Conservation (phyloP, 2,113 vertebrate genomes). For the Perca flavescens region DNA sequence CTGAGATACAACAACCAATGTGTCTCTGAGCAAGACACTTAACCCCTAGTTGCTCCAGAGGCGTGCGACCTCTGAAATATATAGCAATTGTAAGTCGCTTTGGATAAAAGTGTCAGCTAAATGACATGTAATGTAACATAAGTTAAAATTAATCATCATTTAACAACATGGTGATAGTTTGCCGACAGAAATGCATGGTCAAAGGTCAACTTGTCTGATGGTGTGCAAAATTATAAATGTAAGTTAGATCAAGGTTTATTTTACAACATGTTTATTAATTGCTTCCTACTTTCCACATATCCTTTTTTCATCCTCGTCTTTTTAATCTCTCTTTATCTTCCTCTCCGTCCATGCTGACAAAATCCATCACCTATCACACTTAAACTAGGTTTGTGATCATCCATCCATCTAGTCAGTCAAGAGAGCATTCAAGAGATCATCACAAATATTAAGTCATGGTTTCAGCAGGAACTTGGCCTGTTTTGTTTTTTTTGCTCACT, state of each 20-base stretch:
- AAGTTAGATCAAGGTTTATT: neutral
- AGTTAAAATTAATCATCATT: neutral
- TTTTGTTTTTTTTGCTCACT: slow-evolving; percentile 1
- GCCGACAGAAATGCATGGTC: neutral
- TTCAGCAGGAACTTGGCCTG: neutral
- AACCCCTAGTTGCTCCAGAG: too few species aligned
- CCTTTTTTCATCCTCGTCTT: neutral
- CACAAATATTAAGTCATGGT: neutral
- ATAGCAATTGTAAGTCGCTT: too few species aligned
- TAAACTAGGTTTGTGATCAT: neutral
- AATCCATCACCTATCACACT: neutral
- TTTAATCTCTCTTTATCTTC: neutral
- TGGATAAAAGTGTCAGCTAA: too few species aligned
- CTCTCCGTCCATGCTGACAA: neutral
- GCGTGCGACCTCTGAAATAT: too few species aligned
- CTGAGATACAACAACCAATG: too few species aligned
- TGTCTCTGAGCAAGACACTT: too few species aligned
- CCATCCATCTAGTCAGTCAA: neutral
- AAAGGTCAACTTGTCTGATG: neutral
- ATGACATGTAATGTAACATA: too few species aligned
- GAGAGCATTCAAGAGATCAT: neutral
- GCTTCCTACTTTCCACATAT: neutral
- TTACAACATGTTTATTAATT: neutral
- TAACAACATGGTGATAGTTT: neutral
- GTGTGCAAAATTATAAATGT: neutral